These are phyloP conservation scores for Hylaeus anthracinus DNA, from an alignment of 1,140 invertebrate species.

Conservation along the genomic window DNA sequence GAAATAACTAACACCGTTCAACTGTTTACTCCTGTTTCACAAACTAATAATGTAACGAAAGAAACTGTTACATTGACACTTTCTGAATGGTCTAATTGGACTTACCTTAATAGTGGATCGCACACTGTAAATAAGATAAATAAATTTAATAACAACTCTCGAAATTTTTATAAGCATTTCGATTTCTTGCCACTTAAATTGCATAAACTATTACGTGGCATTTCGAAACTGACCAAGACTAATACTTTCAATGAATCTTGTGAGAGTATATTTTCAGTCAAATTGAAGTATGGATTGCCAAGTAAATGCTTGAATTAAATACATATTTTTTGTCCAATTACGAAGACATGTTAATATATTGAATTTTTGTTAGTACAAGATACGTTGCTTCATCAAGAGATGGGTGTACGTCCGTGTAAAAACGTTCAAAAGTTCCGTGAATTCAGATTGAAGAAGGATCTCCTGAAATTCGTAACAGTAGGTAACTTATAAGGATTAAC, in stretches of 20 bases:
- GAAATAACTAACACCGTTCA: not conserved
- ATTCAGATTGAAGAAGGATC: slow-evolving; percentile 64
- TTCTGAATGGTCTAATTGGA: slow-evolving; percentile 71
- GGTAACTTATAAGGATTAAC: slow-evolving; percentile 1
- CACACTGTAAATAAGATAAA: not conserved
- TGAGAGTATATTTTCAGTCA: slow-evolving; percentile 17
- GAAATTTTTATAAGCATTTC: slow-evolving; percentile 18
- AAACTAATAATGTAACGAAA: not conserved
- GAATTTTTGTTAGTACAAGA: slow-evolving; percentile 35
- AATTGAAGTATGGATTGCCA: slow-evolving; percentile 15
- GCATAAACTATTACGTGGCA: slow-evolving; percentile 40
- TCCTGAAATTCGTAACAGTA: slow-evolving; percentile 64
- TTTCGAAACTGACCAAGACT: slow-evolving; percentile 46
- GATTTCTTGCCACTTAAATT: slow-evolving; percentile 54
- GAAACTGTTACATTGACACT: slow-evolving; percentile 13
- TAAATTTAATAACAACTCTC: not conserved
- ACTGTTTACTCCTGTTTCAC: not conserved
- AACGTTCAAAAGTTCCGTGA: slow-evolving; percentile 43
- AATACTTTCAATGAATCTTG: slow-evolving; percentile 19
- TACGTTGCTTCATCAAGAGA: slow-evolving; percentile 45
- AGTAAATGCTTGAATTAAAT: slow-evolving; percentile 3
- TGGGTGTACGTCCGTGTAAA: slow-evolving; percentile 60
- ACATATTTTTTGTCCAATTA: not conserved
- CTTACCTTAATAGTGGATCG: slow-evolving; percentile 15
- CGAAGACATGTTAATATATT: not conserved